These are phyloP conservation scores for Eristalis intricaria DNA, from an alignment of 2,888 invertebrate genomes.

Conservation along the genomic window DNA sequence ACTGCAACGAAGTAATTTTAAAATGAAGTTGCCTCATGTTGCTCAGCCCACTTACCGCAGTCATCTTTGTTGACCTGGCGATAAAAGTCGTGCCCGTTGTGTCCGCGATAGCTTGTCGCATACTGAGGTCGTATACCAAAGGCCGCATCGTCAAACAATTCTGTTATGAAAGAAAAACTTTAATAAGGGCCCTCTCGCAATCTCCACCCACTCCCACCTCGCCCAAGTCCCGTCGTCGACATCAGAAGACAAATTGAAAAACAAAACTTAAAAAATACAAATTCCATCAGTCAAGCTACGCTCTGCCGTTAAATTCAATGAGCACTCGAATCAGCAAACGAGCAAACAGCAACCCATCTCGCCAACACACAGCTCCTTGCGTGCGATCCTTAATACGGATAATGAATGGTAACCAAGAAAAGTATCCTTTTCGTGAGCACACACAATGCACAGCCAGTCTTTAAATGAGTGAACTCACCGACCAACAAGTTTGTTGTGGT, in stretches of 20 bases:
- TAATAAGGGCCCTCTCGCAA: neutral
- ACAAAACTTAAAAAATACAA: constrained; percentile 31
- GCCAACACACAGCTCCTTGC: neutral
- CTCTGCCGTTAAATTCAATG: constrained; percentile 46
- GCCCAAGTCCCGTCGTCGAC: constrained; percentile 27
- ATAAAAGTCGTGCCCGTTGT: neutral
- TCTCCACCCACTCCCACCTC: too few relatives aligned
- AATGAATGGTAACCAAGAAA: constrained; percentile 49
- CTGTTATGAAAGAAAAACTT: constrained; percentile 17
- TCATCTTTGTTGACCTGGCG: constrained; percentile 9
- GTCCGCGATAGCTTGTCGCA: neutral
- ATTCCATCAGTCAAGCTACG: constrained; percentile 24
- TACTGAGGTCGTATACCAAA: neutral
- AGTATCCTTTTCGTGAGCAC: constrained; percentile 49
- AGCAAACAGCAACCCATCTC: constrained; percentile 35
- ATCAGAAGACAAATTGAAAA: constrained; percentile 30
- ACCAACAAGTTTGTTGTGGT: constrained; percentile 43
- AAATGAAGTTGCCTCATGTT: neutral
- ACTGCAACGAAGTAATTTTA: neutral
- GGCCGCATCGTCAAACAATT: neutral
- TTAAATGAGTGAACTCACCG: constrained; percentile 41
- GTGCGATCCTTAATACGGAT: constrained; percentile 32
- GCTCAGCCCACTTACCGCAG: constrained; percentile 23
- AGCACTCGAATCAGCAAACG: constrained; percentile 45
- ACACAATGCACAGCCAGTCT: constrained; percentile 32